A percentile compares a stretch with the other conserved stretches of the same genome.
These are phyloP conservation scores for Cosmopolites sordidus DNA, from an alignment of 2,888 invertebrate genomes.

Conservation along the genomic window DNA sequence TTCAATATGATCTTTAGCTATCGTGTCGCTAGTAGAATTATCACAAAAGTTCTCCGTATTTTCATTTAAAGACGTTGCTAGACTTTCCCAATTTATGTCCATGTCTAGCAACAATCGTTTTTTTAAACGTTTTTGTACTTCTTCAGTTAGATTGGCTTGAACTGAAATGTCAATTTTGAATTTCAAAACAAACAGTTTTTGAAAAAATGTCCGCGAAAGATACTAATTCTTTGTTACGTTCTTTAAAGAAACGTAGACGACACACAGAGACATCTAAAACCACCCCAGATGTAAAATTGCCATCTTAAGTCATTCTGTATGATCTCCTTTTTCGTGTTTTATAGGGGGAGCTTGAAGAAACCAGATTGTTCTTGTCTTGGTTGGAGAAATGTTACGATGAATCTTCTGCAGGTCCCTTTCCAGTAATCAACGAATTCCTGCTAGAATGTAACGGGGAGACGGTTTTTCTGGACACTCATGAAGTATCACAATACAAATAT, in stretches of 20 bases:
- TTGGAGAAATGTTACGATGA: constrained; percentile 6
- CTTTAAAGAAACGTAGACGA: not conserved
- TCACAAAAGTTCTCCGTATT: too few species aligned
- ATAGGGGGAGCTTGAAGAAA: constrained; percentile 6
- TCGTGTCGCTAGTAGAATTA: too few species aligned
- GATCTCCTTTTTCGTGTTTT: constrained; percentile 3
- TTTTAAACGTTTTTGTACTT: too few species aligned
- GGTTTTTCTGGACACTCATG: not conserved
- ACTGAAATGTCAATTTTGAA: too few species aligned
- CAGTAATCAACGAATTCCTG: not conserved
- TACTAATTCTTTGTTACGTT: not conserved
- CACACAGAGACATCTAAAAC: not conserved
- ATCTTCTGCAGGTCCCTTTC: not conserved
- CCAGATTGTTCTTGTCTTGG: not conserved
- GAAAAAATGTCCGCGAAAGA: constrained; percentile 6
- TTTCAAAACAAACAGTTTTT: too few species aligned
- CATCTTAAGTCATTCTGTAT: too few species aligned
- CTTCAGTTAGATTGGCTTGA: too few species aligned
- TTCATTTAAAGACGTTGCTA: too few species aligned
- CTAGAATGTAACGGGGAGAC: not conserved
- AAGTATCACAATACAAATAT: not conserved
- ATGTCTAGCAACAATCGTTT: too few species aligned
- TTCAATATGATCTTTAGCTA: too few species aligned
- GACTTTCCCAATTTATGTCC: too few species aligned
- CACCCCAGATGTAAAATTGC: not conserved